A percentile compares a stretch with the other conserved stretches of the same genome.
Evolutionary conservation across 2,797 vertebrate species (phyloP).

Genomic region (Adelosebastes latens): DNA sequence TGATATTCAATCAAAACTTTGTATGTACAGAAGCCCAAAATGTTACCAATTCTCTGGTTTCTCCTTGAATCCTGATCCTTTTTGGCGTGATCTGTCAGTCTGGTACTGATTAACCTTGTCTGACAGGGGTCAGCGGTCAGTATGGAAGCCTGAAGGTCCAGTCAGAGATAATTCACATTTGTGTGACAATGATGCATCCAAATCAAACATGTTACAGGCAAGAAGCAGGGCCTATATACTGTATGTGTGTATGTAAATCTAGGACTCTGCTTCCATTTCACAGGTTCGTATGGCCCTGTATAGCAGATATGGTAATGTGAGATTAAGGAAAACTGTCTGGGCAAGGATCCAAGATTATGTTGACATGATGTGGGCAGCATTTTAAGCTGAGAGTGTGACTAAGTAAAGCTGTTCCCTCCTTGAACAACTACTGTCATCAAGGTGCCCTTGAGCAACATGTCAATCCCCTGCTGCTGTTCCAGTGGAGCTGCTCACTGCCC

Average conservation of each 20-base stretch:
- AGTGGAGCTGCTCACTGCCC: background rate
- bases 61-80: background rate
- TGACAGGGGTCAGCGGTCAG: slow-evolving; percentile 26
- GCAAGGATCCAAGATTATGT: slow-evolving; percentile 49
- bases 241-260: slow-evolving; percentile 3
- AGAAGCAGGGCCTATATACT: background rate
- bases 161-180: slow-evolving; percentile 38
- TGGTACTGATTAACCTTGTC: background rate
- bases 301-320: slow-evolving; percentile 60
- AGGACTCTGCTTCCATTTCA: slow-evolving; percentile 22
- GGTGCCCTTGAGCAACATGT: slow-evolving; percentile 52
- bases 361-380: slow-evolving; percentile 53
- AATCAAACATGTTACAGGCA: background rate
- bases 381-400: slow-evolving; percentile 43
- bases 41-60: background rate
- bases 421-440: slow-evolving; percentile 42
- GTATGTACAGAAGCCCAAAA: background rate
- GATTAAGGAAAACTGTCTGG: slow-evolving; percentile 63
- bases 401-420: slow-evolving; percentile 44
- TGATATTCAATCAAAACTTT: background rate
- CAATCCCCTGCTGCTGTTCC: slow-evolving; percentile 10
- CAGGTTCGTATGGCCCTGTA: slow-evolving; percentile 12
- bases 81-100: background rate
- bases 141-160: slow-evolving; percentile 29
- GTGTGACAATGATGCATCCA: background rate